Evolutionary conservation across 2,113 vertebrate genomes (phyloP), one percentile per base, ranked within the genome.

Genomic region (Gnathonemus echidnorhynchus): DNA sequence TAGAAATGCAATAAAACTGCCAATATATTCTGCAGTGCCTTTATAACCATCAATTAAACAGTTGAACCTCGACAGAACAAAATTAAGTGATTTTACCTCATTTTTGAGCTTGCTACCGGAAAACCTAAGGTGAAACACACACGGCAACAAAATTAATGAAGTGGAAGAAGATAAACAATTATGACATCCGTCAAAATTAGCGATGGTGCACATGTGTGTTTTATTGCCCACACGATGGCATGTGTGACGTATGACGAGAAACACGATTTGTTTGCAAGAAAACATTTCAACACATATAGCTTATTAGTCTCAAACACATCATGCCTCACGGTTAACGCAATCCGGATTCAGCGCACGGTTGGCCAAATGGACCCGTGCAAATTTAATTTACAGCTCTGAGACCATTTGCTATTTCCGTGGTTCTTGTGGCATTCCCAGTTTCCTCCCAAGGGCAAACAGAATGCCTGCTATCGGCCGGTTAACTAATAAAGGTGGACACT

Each of bases 41-140:
- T 50, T 87, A 50, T 15, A 49, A 35, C 5, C 86, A 52, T 50
- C n/a, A 53, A 31, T 87, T n/a, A 52, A 52, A 46, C 13, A 31
- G 49, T 15, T 35, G 17, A 87, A 31, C 5, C 13, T 58, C 0
- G 48, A 66, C 56, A 27, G 19, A 46, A 45, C 35, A 88, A 66
- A 39, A 13, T n/a, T 31, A 80, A 84, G 15, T 84, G 11, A 87
- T 42, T 35, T 95, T 95, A 99, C 98, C 97, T 99, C 98, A 92
- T 98, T 99, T 94, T 99, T 99, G 3, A 99, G 92, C 92, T 98
- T 99, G 95, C 98, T 99, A 90, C 98, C 98, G 90, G 98, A 99
- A 95, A 99, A 99, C 95, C 98, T 99, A 91, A 15, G 4, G 91
- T 56, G 6, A 90, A 92, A 93, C 5, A 89, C 48, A 91, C 52